Percentiles rank a stretch among this genome's conserved stretches.
These are phyloP conservation scores for Epinotia ramella DNA, from an alignment of 2,888 invertebrate genomes.

Conservation along the genomic window DNA sequence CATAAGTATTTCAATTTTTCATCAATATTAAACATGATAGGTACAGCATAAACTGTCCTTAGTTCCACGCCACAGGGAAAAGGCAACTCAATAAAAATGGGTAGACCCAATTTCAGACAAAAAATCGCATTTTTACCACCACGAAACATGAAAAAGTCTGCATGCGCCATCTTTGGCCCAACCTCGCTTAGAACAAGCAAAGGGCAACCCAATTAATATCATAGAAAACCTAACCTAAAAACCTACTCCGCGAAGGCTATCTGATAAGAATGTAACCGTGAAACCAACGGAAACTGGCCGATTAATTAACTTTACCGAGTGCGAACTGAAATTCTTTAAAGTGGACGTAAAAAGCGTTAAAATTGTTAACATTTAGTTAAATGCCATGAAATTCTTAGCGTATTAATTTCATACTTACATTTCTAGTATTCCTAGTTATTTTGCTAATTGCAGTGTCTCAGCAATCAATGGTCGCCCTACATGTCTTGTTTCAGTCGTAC, in stretches of 20 bases:
- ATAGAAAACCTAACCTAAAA: conserved; percentile 22
- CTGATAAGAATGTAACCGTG: conserved; percentile 12
- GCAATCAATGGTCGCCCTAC: no score
- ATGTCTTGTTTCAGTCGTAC: no score
- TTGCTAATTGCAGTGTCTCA: background rate
- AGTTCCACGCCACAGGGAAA: no score
- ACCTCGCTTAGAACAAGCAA: background rate
- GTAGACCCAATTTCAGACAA: background rate
- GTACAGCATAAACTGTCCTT: no score
- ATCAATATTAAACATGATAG: no score
- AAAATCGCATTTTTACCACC: background rate
- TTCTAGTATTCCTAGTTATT: background rate
- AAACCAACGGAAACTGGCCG: conserved; percentile 9
- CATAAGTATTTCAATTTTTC: no score
- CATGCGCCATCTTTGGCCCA: background rate
- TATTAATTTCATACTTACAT: background rate
- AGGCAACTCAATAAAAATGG: no score
- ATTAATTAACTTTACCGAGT: conserved; percentile 8
- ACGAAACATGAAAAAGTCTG: background rate
- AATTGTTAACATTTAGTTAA: conserved; percentile 17
- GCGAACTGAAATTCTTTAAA: conserved; percentile 11
- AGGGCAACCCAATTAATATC: conserved; percentile 16
- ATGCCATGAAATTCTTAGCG: conserved; percentile 22
- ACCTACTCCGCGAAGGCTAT: conserved; percentile 20
- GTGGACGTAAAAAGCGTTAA: conserved; percentile 18